These are phyloP conservation scores for Strongylocentrotus purpuratus DNA, from an alignment of 35 echinoderm and acorn worm genomes.

Conservation along the genomic window DNA sequence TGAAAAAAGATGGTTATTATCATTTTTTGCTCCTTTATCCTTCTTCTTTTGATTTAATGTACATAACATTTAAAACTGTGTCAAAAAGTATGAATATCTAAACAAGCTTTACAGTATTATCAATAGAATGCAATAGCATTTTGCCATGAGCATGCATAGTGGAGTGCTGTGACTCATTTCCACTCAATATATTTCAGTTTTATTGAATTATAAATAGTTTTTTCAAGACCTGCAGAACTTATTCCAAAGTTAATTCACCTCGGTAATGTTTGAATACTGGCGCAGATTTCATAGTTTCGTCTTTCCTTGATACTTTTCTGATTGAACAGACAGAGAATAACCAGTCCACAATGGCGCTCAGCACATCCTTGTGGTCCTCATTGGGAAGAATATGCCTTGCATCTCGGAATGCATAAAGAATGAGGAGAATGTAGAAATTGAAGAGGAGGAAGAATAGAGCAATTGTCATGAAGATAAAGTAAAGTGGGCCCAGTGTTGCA, in stretches of 20 bases:
- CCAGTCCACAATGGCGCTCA: conserved; percentile 65
- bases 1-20: too few relatives aligned
- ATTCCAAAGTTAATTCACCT: not conserved
- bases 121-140: not conserved
- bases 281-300: not conserved
- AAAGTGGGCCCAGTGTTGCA: conserved; percentile 41
- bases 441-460: conserved; percentile 65
- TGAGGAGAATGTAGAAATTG: conserved; percentile 70
- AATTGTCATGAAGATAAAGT: conserved; percentile 62
- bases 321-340: conserved; percentile 63
- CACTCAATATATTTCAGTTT: not conserved
- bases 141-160: not conserved
- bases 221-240: too few relatives aligned
- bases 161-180: not conserved
- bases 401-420: conserved; percentile 58
- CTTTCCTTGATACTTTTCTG: not conserved
- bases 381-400: conserved; percentile 16
- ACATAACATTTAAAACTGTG: too few relatives aligned
- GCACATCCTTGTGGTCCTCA: conserved; percentile 60
- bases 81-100: not conserved
- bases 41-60: too few relatives aligned
- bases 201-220: not conserved
- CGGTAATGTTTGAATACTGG: not conserved
- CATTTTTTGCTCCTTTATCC: too few relatives aligned
- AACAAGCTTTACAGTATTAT: not conserved